These are phyloP conservation scores for Axis porcinus DNA, from an alignment of 2,113 vertebrate species.

Conservation along the genomic window DNA sequence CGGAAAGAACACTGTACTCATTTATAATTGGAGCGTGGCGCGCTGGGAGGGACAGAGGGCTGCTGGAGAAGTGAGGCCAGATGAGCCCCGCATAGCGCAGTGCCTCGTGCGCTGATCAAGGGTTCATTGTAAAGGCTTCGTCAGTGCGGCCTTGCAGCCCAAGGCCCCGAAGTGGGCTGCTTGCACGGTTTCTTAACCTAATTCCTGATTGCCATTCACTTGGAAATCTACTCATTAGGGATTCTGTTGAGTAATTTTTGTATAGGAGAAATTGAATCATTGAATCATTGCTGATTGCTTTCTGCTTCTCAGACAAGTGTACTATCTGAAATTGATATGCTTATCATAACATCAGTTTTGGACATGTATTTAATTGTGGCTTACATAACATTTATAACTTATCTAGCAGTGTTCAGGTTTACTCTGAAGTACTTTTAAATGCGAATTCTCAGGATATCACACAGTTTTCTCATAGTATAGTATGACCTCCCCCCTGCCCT, in stretches of 20 bases:
- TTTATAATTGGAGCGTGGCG: slow-evolving; percentile 56
- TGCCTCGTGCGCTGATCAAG: slow-evolving; percentile 10
- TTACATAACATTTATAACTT: not conserved
- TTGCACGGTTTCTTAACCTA: not conserved
- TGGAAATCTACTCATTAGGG: not conserved
- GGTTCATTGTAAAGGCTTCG: slow-evolving; percentile 31
- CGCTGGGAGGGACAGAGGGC: slow-evolving; percentile 42
- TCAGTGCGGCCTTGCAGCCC: not conserved
- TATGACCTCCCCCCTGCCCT: not conserved
- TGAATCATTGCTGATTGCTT: not conserved
- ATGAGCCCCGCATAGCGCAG: slow-evolving; percentile 54
- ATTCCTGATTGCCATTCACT: slow-evolving; percentile 21
- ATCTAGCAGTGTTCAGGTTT: not conserved
- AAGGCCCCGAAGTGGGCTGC: not conserved
- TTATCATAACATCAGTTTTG: not conserved
- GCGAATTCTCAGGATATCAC: not conserved
- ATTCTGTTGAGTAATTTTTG: not conserved
- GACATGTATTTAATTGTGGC: not conserved
- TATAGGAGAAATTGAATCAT: not conserved
- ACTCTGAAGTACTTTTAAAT: slow-evolving; percentile 23
- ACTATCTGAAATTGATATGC: not conserved
- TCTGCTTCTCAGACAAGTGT: slow-evolving; percentile 14
- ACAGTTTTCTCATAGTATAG: not conserved
- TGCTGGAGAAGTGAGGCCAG: slow-evolving; percentile 43
- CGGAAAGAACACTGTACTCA: slow-evolving; percentile 62